Base-by-base conservation (phyloP, 2,888 invertebrate species). In the Perdita meconis region DNA sequence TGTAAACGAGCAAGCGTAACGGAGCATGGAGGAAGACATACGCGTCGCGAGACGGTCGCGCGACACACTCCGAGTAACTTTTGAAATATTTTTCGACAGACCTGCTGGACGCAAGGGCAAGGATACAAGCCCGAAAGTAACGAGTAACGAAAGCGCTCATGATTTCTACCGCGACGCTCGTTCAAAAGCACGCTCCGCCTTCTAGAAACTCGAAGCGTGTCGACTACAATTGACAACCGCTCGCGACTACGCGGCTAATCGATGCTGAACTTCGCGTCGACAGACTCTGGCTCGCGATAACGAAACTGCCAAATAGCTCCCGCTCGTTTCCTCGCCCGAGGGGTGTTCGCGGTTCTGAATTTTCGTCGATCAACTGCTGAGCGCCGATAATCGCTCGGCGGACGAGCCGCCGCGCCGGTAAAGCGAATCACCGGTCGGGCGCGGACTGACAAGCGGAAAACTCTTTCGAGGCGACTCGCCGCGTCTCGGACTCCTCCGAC, bases 1-100 rank as follows among this genome's bases (percentile, higher is more conserved):
- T 94, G 93, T 92, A 94, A 94, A 93, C 92, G 75, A 75, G 75
- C 80, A 76, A 77, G 76, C 66, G 78, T 83, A 77, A 75, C 91
- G 89, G 88, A 88, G 78, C 75, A 78, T 75, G 76, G 75, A 55
- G 73, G 44, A 38, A 60, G 40, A 2, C 19, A 44, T 38, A 6
- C 4, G 4, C 19, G 64, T 16, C 55, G 47, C 36, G 34, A 47
- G 42, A 34, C 56, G 50, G 50, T 67, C 56, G 26, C 30, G 30
- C 2, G 30, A 30, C 30, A 34, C 64, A 34, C 34, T 34, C n/a
- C 3, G 4, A 16, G 40, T 22, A 22, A 19, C 16, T 51, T 51
- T 42, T 13, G 34, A 42, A 19, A 22, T 10, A 47, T 47, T 19
- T 47, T 30, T 30, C 30, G 30, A 30, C 30, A 6, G 6, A 4